phyloP scores from a whole-genome alignment of 1,140 invertebrate species.

The Tachypleus tridentatus region DNA sequence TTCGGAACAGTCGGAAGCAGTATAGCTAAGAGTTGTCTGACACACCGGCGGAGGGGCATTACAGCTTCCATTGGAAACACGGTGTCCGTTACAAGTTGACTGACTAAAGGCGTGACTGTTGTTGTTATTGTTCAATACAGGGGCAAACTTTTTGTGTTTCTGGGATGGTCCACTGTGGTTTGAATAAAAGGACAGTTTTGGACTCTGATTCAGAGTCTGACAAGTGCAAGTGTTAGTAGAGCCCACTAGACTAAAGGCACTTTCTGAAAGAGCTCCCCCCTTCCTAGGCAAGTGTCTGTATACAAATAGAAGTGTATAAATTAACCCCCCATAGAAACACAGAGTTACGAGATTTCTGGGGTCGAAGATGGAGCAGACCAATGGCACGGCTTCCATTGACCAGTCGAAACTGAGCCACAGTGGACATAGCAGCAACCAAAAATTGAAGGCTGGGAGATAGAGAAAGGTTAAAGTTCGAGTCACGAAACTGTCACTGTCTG shows the following conservation, averaged over 20 bases:
- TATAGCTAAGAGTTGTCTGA: too few relatives aligned
- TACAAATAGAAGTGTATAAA: too few relatives aligned
- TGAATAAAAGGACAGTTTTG: too few relatives aligned
- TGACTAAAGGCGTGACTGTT: conserved; percentile 5
- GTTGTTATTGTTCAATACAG: conserved; percentile 2
- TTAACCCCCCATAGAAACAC: conserved; percentile 46
- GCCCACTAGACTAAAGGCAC: background rate
- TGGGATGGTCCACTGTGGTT: too few relatives aligned
- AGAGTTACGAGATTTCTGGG: conserved; percentile 55
- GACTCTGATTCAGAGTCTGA: too few relatives aligned
- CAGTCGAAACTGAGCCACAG: conserved; percentile 80
- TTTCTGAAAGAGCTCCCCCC: too few relatives aligned
- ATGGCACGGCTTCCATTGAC: conserved; percentile 86
- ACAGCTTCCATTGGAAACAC: conserved; percentile 4
- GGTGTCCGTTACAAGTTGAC: conserved; percentile 9
- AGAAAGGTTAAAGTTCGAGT: conserved; percentile 58
- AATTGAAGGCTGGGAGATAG: conserved; percentile 77
- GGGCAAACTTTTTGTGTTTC: background rate
- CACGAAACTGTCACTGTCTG: conserved; percentile 30
- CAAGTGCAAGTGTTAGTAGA: conserved; percentile 6
- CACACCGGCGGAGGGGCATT: background rate
- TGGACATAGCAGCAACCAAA: conserved; percentile 66
- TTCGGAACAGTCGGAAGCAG: too few relatives aligned
- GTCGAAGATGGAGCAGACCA: conserved; percentile 58
- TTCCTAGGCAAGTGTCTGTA: too few relatives aligned